phyloP scores from a whole-genome alignment of 2,113 vertebrate species.

The Deroptyus accipitrinus region DNA sequence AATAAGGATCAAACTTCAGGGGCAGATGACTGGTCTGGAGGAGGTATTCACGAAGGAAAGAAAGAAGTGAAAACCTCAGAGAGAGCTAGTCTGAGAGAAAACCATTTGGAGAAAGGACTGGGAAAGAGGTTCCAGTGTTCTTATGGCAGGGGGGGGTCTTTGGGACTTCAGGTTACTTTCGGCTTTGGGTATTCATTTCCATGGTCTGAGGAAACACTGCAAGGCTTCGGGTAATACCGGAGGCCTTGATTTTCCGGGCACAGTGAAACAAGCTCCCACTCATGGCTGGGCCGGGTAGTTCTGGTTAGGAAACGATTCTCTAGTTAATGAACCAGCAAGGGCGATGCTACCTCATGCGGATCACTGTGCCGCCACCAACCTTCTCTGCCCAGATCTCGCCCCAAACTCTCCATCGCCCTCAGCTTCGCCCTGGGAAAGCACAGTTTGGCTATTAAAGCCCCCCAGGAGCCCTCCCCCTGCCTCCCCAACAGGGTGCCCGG shows the following conservation, averaged over 20 bases:
- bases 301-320: background rate
- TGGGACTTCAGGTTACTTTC: background rate
- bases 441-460: background rate
- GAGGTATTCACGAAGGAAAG: background rate
- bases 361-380: background rate
- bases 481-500: background rate
- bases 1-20: background rate
- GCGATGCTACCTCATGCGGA: background rate
- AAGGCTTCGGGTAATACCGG: background rate
- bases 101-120: background rate
- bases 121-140: background rate
- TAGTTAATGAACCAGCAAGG: background rate
- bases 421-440: background rate
- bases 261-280: background rate
- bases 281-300: background rate
- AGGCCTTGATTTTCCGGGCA: background rate
- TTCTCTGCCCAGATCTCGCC: background rate
- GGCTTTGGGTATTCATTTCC: background rate
- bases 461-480: background rate
- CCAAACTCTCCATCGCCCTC: background rate
- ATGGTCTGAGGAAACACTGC: background rate
- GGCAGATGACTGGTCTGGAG: background rate
- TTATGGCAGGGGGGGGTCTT: fast-evolving
- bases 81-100: background rate
- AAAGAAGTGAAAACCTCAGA: background rate